phyloP scores from a whole-genome alignment of 2,113 vertebrate genomes.

The Natator depressus region DNA sequence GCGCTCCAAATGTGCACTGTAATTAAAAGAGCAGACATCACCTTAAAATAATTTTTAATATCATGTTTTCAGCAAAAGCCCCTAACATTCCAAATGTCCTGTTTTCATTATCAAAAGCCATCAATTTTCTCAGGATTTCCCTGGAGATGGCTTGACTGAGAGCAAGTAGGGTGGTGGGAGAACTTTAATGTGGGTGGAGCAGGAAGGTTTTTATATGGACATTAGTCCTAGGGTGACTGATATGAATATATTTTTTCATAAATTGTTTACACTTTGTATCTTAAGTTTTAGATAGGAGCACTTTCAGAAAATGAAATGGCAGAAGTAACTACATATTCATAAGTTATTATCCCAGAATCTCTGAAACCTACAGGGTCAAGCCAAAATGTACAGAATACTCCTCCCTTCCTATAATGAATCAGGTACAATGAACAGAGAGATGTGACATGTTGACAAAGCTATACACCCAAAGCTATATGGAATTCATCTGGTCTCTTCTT shows the following conservation, averaged over 20 bases:
- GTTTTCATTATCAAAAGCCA: constrained; percentile 15
- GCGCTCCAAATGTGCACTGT: not conserved
- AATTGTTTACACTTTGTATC: not conserved
- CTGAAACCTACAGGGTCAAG: not conserved
- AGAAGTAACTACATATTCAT: not conserved
- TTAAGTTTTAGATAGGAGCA: not conserved
- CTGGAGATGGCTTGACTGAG: not conserved
- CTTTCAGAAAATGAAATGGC: not conserved
- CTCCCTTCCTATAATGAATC: not conserved
- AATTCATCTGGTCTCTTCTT: not conserved
- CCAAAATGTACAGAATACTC: not conserved
- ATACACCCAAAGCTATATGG: not conserved
- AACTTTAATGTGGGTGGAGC: not conserved
- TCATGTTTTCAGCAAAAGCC: not conserved
- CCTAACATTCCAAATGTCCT: not conserved
- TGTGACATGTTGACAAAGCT: not conserved
- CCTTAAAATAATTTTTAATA: constrained; percentile 5
- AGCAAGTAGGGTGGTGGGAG: not conserved
- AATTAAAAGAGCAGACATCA: not conserved
- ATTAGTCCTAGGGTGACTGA: not conserved
- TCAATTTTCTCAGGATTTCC: not conserved
- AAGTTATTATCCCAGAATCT: not conserved
- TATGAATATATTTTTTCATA: not conserved
- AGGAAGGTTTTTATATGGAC: not conserved
- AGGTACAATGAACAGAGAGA: not conserved